Conservation (phyloP, 2,113 vertebrate species). For the Paramormyrops kingsleyae region DNA sequence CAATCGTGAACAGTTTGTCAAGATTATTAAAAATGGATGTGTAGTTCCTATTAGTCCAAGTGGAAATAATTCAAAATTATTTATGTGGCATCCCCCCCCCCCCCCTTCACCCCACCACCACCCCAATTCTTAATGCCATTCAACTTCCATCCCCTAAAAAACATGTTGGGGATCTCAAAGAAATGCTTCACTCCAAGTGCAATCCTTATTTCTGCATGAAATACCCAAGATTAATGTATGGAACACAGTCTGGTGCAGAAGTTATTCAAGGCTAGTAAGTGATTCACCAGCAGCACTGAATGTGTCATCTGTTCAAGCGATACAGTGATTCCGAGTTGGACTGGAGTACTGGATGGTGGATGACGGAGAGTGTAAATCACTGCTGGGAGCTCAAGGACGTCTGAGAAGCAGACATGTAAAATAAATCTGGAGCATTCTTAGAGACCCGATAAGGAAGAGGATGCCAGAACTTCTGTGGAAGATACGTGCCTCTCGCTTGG, state of each 20-base stretch:
- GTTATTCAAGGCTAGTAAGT: constrained; percentile 19
- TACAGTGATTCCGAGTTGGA: constrained; percentile 13
- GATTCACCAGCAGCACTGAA: constrained; percentile 15
- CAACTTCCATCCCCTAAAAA: background rate
- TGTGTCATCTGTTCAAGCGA: constrained; percentile 20
- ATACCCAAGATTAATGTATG: constrained; percentile 1
- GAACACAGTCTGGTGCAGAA: constrained; percentile 15
- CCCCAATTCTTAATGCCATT: background rate
- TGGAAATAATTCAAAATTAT: background rate
- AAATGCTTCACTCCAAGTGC: constrained; percentile 11
- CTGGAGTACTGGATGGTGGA: constrained; percentile 4
- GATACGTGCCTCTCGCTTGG: background rate
- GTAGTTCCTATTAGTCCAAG: background rate
- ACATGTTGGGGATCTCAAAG: background rate
- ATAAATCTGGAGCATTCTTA: constrained; percentile 21
- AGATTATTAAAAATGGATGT: background rate
- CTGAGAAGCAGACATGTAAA: background rate
- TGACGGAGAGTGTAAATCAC: constrained; percentile 12
- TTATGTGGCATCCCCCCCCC: too few relatives aligned
- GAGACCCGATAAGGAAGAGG: constrained; percentile 9
- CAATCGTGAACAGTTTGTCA: background rate
- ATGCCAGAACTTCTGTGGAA: background rate
- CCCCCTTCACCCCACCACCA: background rate
- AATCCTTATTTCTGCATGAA: constrained; percentile 11
- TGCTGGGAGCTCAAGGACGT: constrained; percentile 20